Conservation (phyloP, 2,113 vertebrate genomes). For the Fregata magnificens region DNA sequence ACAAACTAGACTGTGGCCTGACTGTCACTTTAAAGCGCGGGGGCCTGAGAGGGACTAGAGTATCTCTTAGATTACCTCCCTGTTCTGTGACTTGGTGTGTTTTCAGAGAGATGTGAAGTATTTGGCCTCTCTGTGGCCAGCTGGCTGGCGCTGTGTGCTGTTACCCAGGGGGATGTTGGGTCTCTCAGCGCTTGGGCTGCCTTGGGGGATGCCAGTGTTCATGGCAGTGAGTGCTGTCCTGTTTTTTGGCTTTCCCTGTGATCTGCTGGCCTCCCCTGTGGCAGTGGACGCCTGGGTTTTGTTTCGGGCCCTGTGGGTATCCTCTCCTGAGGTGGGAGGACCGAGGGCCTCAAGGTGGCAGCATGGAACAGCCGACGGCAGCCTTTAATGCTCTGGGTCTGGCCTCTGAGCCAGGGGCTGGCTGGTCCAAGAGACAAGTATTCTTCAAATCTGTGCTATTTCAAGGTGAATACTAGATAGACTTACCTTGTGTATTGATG, state of each 20-base stretch:
- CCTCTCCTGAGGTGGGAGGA: neutral
- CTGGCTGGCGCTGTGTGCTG: neutral
- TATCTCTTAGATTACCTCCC: neutral
- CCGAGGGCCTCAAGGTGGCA: conserved; percentile 39
- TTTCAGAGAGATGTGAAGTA: rapidly evolving
- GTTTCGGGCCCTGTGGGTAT: rapidly evolving
- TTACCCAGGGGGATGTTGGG: neutral
- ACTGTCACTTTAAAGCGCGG: too few relatives aligned
- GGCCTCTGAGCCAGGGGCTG: neutral
- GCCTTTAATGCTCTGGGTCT: rapidly evolving
- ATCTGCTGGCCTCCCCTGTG: too few relatives aligned
- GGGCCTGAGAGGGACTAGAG: too few relatives aligned
- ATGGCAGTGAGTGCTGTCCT: rapidly evolving
- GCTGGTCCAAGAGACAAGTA: rapidly evolving
- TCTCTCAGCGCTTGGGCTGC: rapidly evolving
- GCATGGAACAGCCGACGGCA: neutral
- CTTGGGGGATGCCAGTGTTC: rapidly evolving
- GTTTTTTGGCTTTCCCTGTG: neutral
- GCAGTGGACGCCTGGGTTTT: rapidly evolving
- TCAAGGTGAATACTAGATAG: rapidly evolving
- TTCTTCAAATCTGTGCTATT: neutral
- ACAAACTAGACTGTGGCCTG: rapidly evolving
- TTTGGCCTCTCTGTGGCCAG: neutral
- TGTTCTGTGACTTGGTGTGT: rapidly evolving
- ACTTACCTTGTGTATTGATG: rapidly evolving